Percentiles rank a stretch among this genome's conserved stretches.
Evolutionary conservation across 2,797 vertebrate genomes (phyloP).

Genomic region (Corythornis leucogaster): DNA sequence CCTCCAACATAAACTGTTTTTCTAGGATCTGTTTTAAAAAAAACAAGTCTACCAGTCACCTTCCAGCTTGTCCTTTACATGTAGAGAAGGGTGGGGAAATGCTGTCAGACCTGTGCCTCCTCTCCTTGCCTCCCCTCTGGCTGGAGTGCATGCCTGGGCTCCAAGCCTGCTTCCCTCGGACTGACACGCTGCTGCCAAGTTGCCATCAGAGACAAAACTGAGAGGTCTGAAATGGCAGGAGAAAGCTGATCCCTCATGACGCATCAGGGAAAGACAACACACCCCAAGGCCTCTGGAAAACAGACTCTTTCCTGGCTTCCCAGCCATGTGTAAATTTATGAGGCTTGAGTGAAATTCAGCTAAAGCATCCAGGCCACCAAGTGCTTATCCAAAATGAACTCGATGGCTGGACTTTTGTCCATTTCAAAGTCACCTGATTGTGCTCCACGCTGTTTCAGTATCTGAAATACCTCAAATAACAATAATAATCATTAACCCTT

Average conservation of each 20-base stretch:
- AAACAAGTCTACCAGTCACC: background rate
- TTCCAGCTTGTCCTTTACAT: background rate
- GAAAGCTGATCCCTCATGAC: background rate
- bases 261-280: background rate
- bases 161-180: background rate
- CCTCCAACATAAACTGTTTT: background rate
- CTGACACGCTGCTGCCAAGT: background rate
- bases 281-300: constrained; percentile 14
- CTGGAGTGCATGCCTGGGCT: background rate
- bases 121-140: background rate
- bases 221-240: background rate
- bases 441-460: background rate
- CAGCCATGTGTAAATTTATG: background rate
- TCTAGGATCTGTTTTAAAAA: background rate
- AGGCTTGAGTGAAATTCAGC: constrained; percentile 22
- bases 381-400: background rate
- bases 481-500: background rate
- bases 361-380: background rate
- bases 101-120: background rate
- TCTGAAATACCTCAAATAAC: background rate
- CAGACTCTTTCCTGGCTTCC: constrained; percentile 1
- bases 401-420: background rate
- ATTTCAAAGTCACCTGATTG: background rate
- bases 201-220: background rate
- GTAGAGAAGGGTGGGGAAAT: background rate